Evolutionary conservation across 2,797 vertebrate species (phyloP).

Genomic region (Malurus leucopterus): DNA sequence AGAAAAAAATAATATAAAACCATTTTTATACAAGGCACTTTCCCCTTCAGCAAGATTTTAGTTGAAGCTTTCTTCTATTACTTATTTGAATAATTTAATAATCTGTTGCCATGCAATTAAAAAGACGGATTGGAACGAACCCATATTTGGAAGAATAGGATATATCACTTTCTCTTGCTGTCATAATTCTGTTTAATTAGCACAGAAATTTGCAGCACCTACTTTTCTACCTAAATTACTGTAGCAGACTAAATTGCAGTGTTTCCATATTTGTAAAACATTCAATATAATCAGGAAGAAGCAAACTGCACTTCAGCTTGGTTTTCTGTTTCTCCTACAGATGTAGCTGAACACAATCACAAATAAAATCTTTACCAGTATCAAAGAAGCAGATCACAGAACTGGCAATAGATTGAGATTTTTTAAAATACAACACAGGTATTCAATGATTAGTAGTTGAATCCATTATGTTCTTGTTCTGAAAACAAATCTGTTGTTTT

Average conservation of each 20-base stretch:
- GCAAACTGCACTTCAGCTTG: not conserved
- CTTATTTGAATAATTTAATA: not conserved
- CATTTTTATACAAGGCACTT: not conserved
- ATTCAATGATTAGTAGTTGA: not conserved
- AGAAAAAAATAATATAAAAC: not conserved
- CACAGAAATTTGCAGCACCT: not conserved
- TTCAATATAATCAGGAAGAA: not conserved
- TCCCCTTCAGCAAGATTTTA: not conserved
- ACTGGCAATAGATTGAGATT: not conserved
- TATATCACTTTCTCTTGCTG: not conserved
- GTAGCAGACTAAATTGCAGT: not conserved
- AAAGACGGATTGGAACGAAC: not conserved
- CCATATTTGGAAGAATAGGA: not conserved
- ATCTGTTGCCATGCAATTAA: not conserved
- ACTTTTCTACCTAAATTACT: not conserved
- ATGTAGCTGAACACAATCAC: not conserved
- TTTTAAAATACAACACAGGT: not conserved
- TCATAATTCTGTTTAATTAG: conserved; percentile 14
- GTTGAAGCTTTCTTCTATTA: not conserved
- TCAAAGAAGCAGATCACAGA: not conserved
- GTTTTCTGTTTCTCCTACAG: not conserved
- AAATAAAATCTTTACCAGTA: not conserved
- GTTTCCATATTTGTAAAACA: not conserved
- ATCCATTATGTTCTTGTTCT: not conserved
- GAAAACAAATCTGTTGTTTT: conserved; percentile 10